Evolutionary conservation across 30 jellyfish, hydroid and myxozoan species (phyloP).

Genomic region (Catostylus mosaicus): DNA sequence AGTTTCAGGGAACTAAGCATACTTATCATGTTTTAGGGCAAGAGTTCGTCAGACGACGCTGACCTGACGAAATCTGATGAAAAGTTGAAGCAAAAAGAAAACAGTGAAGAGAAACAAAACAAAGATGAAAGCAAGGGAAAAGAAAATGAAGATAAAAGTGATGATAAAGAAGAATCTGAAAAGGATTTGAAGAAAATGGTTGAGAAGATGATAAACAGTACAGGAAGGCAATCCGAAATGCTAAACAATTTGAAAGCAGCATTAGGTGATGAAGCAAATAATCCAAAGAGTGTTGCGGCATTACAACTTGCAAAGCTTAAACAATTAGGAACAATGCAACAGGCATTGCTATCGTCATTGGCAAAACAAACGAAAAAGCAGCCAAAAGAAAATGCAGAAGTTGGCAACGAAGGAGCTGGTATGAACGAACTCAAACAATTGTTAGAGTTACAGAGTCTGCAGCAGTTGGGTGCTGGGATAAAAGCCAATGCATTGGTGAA

Average conservation of each 20-base stretch:
- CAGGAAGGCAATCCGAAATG: conserved; percentile 64
- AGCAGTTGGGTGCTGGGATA: conserved; percentile 71
- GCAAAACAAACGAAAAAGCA: conserved; percentile 57
- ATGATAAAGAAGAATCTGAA: conserved; percentile 19
- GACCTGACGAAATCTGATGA: neutral
- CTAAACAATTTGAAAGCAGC: conserved; percentile 51
- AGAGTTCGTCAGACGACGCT: conserved; percentile 4
- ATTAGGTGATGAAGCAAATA: conserved; percentile 52
- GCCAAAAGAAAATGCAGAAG: conserved; percentile 28
- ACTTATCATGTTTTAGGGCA: neutral
- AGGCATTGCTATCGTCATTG: conserved; percentile 67
- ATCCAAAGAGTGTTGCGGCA: conserved; percentile 62
- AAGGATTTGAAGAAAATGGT: conserved; percentile 16
- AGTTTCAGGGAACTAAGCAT: no score
- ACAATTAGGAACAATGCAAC: conserved; percentile 81
- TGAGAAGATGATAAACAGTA: conserved; percentile 47
- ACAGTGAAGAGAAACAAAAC: neutral
- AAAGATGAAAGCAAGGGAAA: conserved; percentile 3
- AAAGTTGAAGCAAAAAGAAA: conserved; percentile 16
- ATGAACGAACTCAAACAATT: conserved; percentile 46
- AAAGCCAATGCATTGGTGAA: conserved; percentile 52
- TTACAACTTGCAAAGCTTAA: conserved; percentile 74
- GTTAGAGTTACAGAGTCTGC: conserved; percentile 51
- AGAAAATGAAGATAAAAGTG: conserved; percentile 13
- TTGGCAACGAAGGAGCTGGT: conserved; percentile 31